Percentiles rank a stretch among this genome's conserved stretches.
Conservation (phyloP, 2,113 vertebrate species). For the Myiagra hebetior region DNA sequence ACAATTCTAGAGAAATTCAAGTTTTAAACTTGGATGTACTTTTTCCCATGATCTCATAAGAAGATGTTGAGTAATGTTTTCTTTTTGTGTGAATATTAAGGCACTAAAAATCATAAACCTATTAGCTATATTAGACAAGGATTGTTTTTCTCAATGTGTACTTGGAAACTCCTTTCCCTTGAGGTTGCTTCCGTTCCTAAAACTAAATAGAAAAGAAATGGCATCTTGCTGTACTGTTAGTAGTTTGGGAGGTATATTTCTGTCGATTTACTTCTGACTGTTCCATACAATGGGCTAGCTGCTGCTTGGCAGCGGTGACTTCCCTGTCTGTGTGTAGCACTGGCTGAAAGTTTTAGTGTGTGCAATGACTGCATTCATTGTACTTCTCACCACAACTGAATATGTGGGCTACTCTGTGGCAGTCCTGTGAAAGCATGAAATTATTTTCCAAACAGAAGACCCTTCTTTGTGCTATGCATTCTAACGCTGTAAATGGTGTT, state of each 20-base stretch:
- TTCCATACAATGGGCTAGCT: background rate
- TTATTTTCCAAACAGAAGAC: background rate
- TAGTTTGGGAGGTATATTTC: background rate
- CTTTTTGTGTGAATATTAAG: background rate
- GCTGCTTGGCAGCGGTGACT: background rate
- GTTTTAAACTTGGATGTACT: background rate
- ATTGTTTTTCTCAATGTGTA: background rate
- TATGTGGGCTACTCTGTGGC: background rate
- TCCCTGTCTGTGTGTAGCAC: background rate
- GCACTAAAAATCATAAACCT: background rate
- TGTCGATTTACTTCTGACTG: background rate
- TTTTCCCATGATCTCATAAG: background rate
- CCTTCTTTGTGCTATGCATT: background rate
- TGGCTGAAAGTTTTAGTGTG: background rate
- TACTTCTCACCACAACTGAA: background rate
- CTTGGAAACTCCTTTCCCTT: background rate
- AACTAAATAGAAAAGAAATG: background rate
- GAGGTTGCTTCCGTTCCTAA: background rate
- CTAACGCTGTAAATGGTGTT: background rate
- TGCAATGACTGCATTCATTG: background rate
- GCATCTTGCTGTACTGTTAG: background rate
- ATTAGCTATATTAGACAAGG: background rate
- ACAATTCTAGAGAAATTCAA: background rate
- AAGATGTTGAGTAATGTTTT: background rate
- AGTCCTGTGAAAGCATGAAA: background rate